Base-by-base conservation (phyloP, 2,888 invertebrate species). In the Cryptus viduatorius region DNA sequence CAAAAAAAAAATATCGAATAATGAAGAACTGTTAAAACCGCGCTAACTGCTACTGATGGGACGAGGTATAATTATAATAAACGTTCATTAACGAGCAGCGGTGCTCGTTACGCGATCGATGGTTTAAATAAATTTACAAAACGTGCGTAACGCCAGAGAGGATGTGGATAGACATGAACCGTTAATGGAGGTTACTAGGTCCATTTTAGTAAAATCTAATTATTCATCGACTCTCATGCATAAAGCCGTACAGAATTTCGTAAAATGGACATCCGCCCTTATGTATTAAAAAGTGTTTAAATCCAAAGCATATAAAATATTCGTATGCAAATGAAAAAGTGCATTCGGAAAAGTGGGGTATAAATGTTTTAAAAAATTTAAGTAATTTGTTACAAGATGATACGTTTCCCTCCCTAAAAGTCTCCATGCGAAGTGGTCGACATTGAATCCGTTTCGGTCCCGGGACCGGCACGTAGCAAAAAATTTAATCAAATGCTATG, bases 401-500 rank as follows among this genome's bases (percentile, higher is more conserved):
- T 37, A 1, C 5, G 5, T 7, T 37, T 37, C 1, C 4, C 37
- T 5, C 1, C 4, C 8, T 4, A 37, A 37, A 37, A 37, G 8
- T 37, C 37, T 8, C 37, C 37, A 37, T 37, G 24, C 2, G 24
- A 24, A 24, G 2, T 24, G 2, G 24, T 24, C 24, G 24, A 24
- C 24, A 2, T 3, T 19, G 3, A 10, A 24, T 56, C 10, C 24
- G 7, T 24, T 10, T 12, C 10, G 10, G 8, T 19, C 56, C 56
- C 56, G 56, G 19, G 4, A 56, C 24, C 19, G 12, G 19, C 12
- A 10, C 24, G 46, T 10, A 12, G 16, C 12, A 24, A 3, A 24
- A 44, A 44, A 42, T 19, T 59, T 44, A 16, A 67, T 67, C 44
- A 67, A n/a, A 67, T 68, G 44, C 7, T 53, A 68, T n/a, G 16